A percentile compares a stretch with the other conserved stretches of the same genome.
Conservation (phyloP, 2,113 vertebrate species). For the Sporophila hypoxantha region DNA sequence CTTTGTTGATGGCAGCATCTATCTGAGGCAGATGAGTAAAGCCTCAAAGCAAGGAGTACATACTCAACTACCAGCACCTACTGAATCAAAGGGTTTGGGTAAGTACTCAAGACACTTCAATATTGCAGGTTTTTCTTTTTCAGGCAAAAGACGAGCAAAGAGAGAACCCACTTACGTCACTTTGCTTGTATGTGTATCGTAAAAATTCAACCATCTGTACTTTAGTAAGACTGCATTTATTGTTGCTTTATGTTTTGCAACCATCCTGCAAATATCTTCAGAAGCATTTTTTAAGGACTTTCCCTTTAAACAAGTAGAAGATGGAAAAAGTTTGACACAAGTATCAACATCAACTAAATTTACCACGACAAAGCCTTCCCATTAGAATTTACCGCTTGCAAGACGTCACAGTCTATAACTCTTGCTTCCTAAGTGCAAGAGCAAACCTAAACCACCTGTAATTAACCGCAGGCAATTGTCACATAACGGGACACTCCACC, state of each 20-base stretch:
- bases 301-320: not conserved
- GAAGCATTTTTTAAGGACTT: not conserved
- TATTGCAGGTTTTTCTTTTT: not conserved
- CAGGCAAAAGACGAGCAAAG: not conserved
- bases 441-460: not conserved
- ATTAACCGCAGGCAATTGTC: not conserved
- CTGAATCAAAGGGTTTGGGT: not conserved
- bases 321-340: rapidly evolving
- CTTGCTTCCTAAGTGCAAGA: rapidly evolving
- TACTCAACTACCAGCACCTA: not conserved
- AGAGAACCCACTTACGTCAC: not conserved
- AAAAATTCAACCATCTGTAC: not conserved
- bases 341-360: rapidly evolving
- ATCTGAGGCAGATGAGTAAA: not conserved
- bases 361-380: not conserved
- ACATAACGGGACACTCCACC: not conserved
- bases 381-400: not conserved
- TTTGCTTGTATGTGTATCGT: rapidly evolving
- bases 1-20: not conserved
- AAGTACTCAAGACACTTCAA: not conserved
- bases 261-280: not conserved
- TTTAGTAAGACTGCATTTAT: not conserved
- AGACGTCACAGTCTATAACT: rapidly evolving
- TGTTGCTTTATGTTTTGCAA: not conserved
- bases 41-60: not conserved